Conservation (phyloP, 2,888 invertebrate species). For the Drepanosiphum platanoidis region DNA sequence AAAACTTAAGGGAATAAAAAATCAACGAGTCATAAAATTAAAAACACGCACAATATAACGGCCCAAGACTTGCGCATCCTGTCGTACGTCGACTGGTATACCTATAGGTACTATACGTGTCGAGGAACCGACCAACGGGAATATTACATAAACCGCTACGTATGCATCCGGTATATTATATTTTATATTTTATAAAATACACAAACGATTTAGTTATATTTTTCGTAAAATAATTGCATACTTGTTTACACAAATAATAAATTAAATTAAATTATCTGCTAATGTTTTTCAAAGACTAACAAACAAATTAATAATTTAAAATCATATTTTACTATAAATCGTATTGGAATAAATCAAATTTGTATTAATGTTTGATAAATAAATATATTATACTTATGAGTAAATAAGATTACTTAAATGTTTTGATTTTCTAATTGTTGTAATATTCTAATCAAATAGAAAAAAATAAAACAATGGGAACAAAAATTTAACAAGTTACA, state of each 20-base stretch:
- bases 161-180: constrained; percentile 25
- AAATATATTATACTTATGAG: too few species aligned
- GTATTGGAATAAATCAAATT: too few species aligned
- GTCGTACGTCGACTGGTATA: constrained; percentile 3
- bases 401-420: too few species aligned
- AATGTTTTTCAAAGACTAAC: too few species aligned
- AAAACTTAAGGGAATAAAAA: not conserved
- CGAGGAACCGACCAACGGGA: constrained; percentile 20
- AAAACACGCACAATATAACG: not conserved
- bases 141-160: constrained; percentile 26
- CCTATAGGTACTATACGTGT: not conserved
- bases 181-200: constrained; percentile 10
- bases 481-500: too few species aligned
- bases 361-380: too few species aligned
- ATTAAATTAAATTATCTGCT: not conserved
- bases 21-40: not conserved
- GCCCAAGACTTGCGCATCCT: not conserved
- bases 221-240: not conserved
- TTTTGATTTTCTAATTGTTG: too few species aligned
- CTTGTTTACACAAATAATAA: not conserved
- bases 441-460: too few species aligned
- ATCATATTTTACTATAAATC: too few species aligned
- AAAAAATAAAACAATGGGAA: too few species aligned
- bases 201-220: not conserved
- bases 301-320: too few species aligned